Evolutionary conservation across 2,888 invertebrate species (phyloP).

Genomic region (Spilosoma lubricipeda): DNA sequence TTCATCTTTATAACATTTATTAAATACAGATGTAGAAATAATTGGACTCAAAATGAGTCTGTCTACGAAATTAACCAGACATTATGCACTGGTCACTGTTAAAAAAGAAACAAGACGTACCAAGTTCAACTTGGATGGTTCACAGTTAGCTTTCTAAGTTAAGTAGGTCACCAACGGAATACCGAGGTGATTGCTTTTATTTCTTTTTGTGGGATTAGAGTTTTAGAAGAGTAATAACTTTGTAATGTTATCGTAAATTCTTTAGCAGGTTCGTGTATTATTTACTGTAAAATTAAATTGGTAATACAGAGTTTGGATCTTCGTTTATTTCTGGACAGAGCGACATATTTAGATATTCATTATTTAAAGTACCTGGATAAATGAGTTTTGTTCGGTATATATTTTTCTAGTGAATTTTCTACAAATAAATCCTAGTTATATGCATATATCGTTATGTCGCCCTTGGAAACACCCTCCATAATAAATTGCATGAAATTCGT

Average conservation of each 20-base stretch:
- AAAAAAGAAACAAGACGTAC: background rate
- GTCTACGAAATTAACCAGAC: background rate
- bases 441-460: too few relatives aligned
- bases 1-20: too few relatives aligned
- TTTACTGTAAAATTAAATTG: too few relatives aligned
- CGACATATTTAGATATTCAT: too few relatives aligned
- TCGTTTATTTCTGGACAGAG: too few relatives aligned
- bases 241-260: background rate
- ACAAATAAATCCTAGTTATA: too few relatives aligned
- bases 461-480: too few relatives aligned
- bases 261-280: background rate
- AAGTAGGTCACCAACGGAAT: slow-evolving; percentile 16
- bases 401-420: too few relatives aligned
- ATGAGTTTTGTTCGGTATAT: too few relatives aligned
- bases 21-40: background rate
- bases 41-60: background rate
- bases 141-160: slow-evolving; percentile 14
- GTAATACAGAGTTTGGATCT: too few relatives aligned
- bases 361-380: too few relatives aligned
- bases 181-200: background rate
- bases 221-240: background rate
- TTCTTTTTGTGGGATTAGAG: background rate
- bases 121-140: slow-evolving; percentile 4
- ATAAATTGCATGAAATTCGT: too few relatives aligned
- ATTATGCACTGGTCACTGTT: background rate